Conservation (phyloP, 1,140 invertebrate genomes). For the Drosophila tani region DNA sequence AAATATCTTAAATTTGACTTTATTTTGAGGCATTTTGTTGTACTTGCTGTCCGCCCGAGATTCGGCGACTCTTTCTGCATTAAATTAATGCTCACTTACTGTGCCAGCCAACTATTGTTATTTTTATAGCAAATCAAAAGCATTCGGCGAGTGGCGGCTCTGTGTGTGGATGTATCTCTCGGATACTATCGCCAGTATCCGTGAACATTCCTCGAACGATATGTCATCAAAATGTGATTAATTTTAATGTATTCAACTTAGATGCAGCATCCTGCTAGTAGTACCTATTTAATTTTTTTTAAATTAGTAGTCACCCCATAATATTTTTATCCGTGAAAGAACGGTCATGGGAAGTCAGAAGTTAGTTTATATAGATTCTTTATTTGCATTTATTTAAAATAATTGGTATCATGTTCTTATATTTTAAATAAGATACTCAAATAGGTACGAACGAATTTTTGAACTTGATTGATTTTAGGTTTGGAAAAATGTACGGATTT, state of each 20-base stretch:
- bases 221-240: slow-evolving; percentile 71
- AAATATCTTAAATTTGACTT: slow-evolving; percentile 56
- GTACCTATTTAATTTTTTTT: slow-evolving; percentile 13
- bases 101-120: slow-evolving; percentile 63
- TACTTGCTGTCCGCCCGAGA: slow-evolving; percentile 24
- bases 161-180: slow-evolving; percentile 28
- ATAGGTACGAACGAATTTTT: too few species aligned
- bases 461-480: too few species aligned
- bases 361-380: background rate
- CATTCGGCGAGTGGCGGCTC: slow-evolving; percentile 13
- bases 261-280: background rate
- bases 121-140: slow-evolving; percentile 48
- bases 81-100: slow-evolving; percentile 75
- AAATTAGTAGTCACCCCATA: slow-evolving; percentile 24
- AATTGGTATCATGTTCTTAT: too few species aligned
- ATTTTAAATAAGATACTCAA: too few species aligned
- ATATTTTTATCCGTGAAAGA: slow-evolving; percentile 9
- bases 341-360: background rate
- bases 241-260: slow-evolving; percentile 45
- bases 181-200: slow-evolving; percentile 43
- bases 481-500: too few species aligned
- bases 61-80: slow-evolving; percentile 52
- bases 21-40: slow-evolving; percentile 51
- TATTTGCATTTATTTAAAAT: too few species aligned
- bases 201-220: slow-evolving; percentile 64